Evolutionary conservation across 2,888 invertebrate species (phyloP).

Genomic region (Enoplolaimus lenunculus): DNA sequence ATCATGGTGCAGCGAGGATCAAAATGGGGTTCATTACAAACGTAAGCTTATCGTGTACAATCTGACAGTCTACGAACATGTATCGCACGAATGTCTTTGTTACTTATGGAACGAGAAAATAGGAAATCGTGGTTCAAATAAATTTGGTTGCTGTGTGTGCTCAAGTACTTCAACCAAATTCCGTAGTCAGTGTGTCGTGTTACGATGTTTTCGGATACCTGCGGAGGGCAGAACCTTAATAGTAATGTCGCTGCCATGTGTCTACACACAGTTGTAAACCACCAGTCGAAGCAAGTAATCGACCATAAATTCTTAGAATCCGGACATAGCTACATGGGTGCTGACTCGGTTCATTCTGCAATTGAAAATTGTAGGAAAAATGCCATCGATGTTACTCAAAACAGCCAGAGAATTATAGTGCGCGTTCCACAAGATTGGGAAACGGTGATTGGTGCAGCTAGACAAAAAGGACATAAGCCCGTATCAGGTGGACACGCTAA

Average conservation of each 20-base stretch:
- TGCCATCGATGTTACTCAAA: too few species aligned
- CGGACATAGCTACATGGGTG: constrained; percentile 17
- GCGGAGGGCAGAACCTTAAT: too few species aligned
- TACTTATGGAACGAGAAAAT: constrained; percentile 12
- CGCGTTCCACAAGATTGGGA: too few species aligned
- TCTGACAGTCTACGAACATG: constrained; percentile 3
- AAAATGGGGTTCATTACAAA: too few species aligned
- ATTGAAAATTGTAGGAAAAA: too few species aligned
- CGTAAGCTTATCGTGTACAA: constrained; percentile 16
- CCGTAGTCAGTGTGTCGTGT: not conserved
- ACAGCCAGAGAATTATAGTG: too few species aligned
- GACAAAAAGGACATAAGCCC: too few species aligned
- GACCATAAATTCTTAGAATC: constrained; percentile 15
- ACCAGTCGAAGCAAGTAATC: not conserved
- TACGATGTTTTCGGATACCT: constrained; percentile 7
- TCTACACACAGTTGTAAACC: not conserved
- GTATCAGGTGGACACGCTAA: too few species aligned
- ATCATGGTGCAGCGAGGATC: too few species aligned
- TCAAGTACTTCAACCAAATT: constrained; percentile 2
- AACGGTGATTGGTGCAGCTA: too few species aligned
- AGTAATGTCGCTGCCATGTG: not conserved
- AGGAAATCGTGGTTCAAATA: constrained; percentile 13
- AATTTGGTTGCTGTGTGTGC: constrained; percentile 14
- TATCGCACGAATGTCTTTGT: not conserved
- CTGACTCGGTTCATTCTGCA: constrained; percentile 17